Conservation (phyloP, 2,797 vertebrate genomes). For the Poeciliopsis presidionis region DNA sequence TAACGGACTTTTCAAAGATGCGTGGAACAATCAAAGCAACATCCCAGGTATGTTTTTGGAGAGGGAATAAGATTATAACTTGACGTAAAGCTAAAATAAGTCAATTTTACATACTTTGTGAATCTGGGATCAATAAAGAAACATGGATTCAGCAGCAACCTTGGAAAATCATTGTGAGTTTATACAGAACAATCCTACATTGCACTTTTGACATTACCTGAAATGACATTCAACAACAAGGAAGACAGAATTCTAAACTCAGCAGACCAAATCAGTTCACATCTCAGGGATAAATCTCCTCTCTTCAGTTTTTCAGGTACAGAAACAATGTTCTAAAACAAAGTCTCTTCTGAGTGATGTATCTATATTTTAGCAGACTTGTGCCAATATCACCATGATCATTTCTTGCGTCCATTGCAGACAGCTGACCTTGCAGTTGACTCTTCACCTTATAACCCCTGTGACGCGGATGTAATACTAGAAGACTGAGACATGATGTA, state of each 20-base stretch:
- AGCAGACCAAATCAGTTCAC: neutral
- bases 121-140: neutral
- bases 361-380: neutral
- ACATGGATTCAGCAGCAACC: neutral
- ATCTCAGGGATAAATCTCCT: neutral
- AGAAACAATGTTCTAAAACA: neutral
- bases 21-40: too few species aligned
- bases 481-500: neutral
- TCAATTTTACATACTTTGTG: too few species aligned
- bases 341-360: neutral
- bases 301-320: neutral
- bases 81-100: too few species aligned
- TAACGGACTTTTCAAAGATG: too few species aligned
- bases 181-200: neutral
- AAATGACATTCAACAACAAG: neutral
- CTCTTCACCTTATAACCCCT: neutral
- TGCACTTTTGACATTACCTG: neutral
- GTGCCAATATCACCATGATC: neutral
- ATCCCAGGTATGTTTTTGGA: too few species aligned
- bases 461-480: neutral
- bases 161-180: neutral
- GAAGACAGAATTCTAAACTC: neutral
- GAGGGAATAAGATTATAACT: too few species aligned
- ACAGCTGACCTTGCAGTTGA: neutral
- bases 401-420: neutral